Base-by-base conservation (phyloP, 2,797 vertebrate species). In the Coregonus sp. region DNA sequence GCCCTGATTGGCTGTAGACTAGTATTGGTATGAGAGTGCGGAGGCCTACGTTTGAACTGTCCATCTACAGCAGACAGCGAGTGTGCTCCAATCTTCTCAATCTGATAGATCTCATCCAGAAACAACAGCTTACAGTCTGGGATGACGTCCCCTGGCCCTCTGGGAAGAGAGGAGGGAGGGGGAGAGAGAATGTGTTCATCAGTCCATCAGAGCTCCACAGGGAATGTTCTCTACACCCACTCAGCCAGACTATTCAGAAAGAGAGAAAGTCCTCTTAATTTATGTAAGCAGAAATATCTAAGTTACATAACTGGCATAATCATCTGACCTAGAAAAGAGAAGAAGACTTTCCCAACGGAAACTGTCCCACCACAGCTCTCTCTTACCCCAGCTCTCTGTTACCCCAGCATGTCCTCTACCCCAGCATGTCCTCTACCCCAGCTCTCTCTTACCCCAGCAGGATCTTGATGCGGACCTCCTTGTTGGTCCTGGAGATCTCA, bases 71-170 rank as follows among this genome's bases (percentile, higher is more conserved):
- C 91, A 16, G 96, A 97, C 75, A 99, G 91, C 0, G 98, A 93
- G 73, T 92, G 94, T 50, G 95, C 95, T 91, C 98, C 98, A 77
- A 95, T 95, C 81, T 95, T 96, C 93, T 99, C 98, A 82, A 98
- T 93, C 91, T 96, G 96, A 94, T 98, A 99, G 87, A 99, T 95
- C 95, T 99, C 98, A 85, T 99, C 97, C 88, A 96, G 85, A 90
- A 97, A 99, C 79, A 95, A 88, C 86, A 99, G 93, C 88, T 96
- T 98, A 91, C 97, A 99, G 85, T 99, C 98, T 81, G 93, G 95
- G 77, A 99, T 96, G 78, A 94, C 91, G 86, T 99, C 96, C 87
- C 94, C 96, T 25, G 96, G 93, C 80, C 95, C 96, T 81, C 98
- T 99, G 90, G 51, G n/a, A 75, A 75, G 74, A 77, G 51, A 59